These are phyloP conservation scores for Cyclophora punctaria DNA, from an alignment of 2,888 invertebrate genomes.

Conservation along the genomic window DNA sequence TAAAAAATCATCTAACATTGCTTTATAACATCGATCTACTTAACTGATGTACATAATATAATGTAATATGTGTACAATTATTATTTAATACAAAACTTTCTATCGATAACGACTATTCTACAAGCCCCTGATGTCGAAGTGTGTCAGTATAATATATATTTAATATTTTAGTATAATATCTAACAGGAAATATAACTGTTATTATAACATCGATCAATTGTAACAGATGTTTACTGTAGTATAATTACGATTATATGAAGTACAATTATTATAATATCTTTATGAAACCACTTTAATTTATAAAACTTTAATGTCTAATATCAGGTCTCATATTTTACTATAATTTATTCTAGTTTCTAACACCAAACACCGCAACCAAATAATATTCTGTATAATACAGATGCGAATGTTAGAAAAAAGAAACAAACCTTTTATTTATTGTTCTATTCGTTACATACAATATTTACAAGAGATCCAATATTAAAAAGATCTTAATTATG, in stretches of 20 bases:
- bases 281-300: conserved; percentile 7
- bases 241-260: neutral
- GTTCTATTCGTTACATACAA: conserved; percentile 22
- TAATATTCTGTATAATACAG: conserved; percentile 51
- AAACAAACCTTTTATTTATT: conserved; percentile 13
- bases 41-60: conserved; percentile 36
- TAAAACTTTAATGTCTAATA: conserved; percentile 31
- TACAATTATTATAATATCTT: conserved; percentile 1
- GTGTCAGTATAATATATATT: neutral
- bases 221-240: conserved; percentile 10
- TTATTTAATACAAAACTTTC: conserved; percentile 25
- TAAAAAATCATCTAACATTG: conserved; percentile 45
- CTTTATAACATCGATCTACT: conserved; percentile 44
- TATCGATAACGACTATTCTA: conserved; percentile 33
- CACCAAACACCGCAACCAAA: conserved; percentile 63
- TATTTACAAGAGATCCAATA: conserved; percentile 20
- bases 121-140: conserved; percentile 24
- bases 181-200: conserved; percentile 18
- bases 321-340: conserved; percentile 45
- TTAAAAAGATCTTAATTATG: conserved; percentile 5
- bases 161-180: conserved; percentile 12
- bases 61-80: conserved; percentile 19
- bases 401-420: conserved; percentile 32
- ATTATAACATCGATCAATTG: conserved; percentile 24
- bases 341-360: conserved; percentile 39